Evolutionary conservation across 1,140 invertebrate species (phyloP).

Genomic region (Phocides pigmalion): DNA sequence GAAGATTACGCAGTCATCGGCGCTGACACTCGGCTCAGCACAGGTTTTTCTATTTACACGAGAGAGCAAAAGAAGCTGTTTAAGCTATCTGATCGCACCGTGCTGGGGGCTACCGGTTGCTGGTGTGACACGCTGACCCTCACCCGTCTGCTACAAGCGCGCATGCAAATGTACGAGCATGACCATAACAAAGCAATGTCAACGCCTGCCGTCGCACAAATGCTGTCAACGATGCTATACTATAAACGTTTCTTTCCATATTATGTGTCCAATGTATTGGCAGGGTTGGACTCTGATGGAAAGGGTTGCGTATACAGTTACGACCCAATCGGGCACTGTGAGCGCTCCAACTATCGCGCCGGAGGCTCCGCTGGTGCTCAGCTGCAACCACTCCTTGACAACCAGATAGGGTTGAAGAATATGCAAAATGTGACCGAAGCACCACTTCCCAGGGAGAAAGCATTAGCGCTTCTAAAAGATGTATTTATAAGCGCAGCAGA

Average conservation of each 20-base stretch:
- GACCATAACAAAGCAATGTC: slow-evolving; percentile 97
- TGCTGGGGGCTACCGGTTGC: slow-evolving; percentile 96
- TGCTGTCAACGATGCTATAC: slow-evolving; percentile 98
- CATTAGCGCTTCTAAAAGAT: slow-evolving; percentile 94
- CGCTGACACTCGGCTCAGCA: slow-evolving; percentile 96
- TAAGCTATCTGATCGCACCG: slow-evolving; percentile 90
- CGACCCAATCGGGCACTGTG: slow-evolving; percentile 98
- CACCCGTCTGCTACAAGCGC: slow-evolving; percentile 92
- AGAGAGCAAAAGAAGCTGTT: slow-evolving; percentile 95
- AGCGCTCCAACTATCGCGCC: slow-evolving; percentile 91
- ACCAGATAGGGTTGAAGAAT: slow-evolving; percentile 95
- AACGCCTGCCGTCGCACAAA: slow-evolving; percentile 95
- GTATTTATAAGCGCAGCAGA: slow-evolving; percentile 98
- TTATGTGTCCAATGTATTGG: slow-evolving; percentile 97
- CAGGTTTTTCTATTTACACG: slow-evolving; percentile 95
- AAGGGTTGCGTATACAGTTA: slow-evolving; percentile 97
- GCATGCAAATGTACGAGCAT: slow-evolving; percentile 97
- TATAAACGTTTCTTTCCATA: slow-evolving; percentile 99
- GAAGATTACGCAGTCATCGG: slow-evolving; percentile 93
- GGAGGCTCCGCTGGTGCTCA: slow-evolving; percentile 93
- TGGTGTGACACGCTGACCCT: slow-evolving; percentile 99
- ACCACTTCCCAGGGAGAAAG: slow-evolving; percentile 90
- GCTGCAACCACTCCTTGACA: slow-evolving; percentile 94
- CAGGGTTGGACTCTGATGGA: slow-evolving; percentile 94
- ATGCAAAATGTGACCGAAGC: slow-evolving; percentile 87